Evolutionary conservation across 2,797 vertebrate species (phyloP).

Genomic region (Tamandua tetradactyla): DNA sequence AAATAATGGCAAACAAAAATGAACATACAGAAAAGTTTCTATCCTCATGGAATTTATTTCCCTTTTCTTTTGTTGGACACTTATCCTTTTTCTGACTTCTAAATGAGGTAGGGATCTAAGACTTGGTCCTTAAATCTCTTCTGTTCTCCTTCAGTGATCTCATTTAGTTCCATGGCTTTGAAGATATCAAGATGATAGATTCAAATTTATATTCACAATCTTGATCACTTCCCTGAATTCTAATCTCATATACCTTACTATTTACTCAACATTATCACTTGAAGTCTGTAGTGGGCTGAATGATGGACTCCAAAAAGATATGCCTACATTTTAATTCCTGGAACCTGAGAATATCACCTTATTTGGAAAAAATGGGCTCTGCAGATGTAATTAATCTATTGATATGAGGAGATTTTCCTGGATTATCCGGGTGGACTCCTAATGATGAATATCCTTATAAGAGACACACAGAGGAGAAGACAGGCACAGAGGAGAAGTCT

Average conservation of each 20-base stretch:
- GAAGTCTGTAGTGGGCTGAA: background rate
- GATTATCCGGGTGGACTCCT: background rate
- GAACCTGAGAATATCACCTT: background rate
- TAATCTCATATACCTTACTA: background rate
- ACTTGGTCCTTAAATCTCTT: background rate
- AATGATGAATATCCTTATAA: background rate
- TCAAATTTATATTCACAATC: background rate
- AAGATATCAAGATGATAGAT: background rate
- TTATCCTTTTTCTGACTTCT: background rate
- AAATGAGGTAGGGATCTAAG: background rate
- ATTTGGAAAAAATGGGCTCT: background rate
- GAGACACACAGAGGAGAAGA: background rate
- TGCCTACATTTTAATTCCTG: background rate
- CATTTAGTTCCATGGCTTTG: background rate
- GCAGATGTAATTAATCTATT: background rate
- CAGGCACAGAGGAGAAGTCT: background rate
- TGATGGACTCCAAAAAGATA: background rate
- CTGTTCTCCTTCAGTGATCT: background rate
- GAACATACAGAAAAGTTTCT: background rate
- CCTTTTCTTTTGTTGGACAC: background rate
- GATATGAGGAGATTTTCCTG: background rate
- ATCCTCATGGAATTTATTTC: background rate
- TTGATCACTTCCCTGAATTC: background rate
- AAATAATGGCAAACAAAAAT: background rate
- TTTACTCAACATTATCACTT: background rate